Conservation (phyloP, 2,113 vertebrate genomes). For the Rissa tridactyla region DNA sequence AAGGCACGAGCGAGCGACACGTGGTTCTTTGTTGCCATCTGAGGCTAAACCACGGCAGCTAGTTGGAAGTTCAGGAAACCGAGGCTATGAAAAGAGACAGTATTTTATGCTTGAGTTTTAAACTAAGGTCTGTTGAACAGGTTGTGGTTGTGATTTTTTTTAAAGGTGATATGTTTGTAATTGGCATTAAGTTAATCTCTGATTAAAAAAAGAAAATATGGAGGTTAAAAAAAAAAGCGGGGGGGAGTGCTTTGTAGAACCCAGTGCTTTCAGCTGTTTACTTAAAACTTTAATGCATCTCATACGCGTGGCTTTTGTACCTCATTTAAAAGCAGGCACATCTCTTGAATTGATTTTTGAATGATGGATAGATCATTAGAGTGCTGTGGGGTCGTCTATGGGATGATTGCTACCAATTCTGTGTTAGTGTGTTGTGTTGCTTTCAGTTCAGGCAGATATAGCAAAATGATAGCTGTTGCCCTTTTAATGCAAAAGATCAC, state of each 20-base stretch:
- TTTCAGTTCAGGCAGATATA: not conserved
- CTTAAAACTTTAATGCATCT: not conserved
- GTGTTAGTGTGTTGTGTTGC: not conserved
- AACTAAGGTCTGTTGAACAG: not conserved
- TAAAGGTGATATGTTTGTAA: not conserved
- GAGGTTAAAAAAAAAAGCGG: not conserved
- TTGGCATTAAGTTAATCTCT: not conserved
- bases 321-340: slow-evolving; percentile 13
- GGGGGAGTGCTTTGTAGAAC: not conserved
- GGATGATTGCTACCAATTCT: not conserved
- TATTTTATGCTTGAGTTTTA: not conserved
- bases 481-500: not conserved
- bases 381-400: not conserved
- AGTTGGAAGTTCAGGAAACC: not conserved
- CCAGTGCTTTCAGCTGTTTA: not conserved
- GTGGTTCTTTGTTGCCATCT: too few species aligned
- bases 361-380: not conserved
- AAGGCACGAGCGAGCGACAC: too few species aligned
- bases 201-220: not conserved
- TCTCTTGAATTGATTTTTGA: slow-evolving; percentile 6
- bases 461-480: not conserved
- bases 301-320: not conserved
- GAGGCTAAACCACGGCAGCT: too few species aligned
- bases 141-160: not conserved
- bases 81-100: not conserved